Evolutionary conservation across 2,888 invertebrate species (phyloP).

Genomic region (Caenorhabditis sp.): DNA sequence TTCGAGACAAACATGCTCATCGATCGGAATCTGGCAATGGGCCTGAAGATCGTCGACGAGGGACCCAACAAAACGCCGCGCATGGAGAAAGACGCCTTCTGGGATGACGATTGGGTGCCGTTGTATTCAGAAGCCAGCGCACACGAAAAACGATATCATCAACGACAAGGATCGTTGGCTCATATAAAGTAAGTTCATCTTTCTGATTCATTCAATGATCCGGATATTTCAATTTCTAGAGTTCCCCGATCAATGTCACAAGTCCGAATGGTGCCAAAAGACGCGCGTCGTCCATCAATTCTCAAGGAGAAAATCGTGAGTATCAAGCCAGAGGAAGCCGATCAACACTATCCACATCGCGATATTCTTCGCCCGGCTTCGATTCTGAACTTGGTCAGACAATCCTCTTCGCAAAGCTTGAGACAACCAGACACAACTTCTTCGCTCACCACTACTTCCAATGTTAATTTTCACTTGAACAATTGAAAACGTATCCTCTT

Average conservation of each 20-base stretch:
- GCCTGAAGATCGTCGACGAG: conserved; percentile 59
- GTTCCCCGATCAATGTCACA: conserved; percentile 43
- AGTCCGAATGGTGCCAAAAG: conserved; percentile 54
- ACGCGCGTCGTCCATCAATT: conserved; percentile 13
- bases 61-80: conserved; percentile 55
- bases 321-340: conserved; percentile 38
- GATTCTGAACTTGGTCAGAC: conserved; percentile 28
- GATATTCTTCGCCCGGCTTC: conserved; percentile 28
- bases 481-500: not conserved
- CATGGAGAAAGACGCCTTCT: conserved; percentile 54
- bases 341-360: not conserved
- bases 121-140: conserved; percentile 52
- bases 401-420: conserved; percentile 25
- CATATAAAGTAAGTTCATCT: conserved; percentile 46
- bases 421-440: not conserved
- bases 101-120: conserved; percentile 60
- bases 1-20: conserved; percentile 62
- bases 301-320: conserved; percentile 47
- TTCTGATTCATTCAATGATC: not conserved
- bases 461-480: not conserved
- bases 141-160: conserved; percentile 43
- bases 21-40: conserved; percentile 60
- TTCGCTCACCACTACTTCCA: not conserved
- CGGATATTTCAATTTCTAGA: conserved; percentile 32
- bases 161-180: conserved; percentile 48